phyloP scores from a whole-genome alignment of 2,113 vertebrate species.

The Pterocles orientalis region DNA sequence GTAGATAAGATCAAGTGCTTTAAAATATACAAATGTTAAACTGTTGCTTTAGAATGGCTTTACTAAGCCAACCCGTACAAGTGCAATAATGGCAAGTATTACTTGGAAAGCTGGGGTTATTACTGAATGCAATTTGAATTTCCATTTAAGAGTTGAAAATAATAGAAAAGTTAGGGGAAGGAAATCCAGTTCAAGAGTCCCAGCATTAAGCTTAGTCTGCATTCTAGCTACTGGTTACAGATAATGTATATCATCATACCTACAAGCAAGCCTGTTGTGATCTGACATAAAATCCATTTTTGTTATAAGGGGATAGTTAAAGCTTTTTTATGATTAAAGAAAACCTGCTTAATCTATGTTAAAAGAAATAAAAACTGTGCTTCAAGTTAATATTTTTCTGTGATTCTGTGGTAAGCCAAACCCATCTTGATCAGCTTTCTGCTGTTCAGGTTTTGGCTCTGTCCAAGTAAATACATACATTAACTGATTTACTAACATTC shows the following conservation, averaged over 20 bases:
- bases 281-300: background rate
- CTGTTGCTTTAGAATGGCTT: constrained; percentile 66
- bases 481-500: background rate
- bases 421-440: background rate
- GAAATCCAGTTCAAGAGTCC: background rate
- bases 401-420: constrained; percentile 54
- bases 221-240: constrained; percentile 51
- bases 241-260: constrained; percentile 25
- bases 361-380: constrained; percentile 65
- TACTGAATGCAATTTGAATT: constrained; percentile 31
- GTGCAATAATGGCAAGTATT: constrained; percentile 77
- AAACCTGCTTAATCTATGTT: constrained; percentile 45
- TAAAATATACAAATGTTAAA: constrained; percentile 67
- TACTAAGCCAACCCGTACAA: constrained; percentile 70
- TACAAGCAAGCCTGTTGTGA: constrained; percentile 36
- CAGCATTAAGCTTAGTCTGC: constrained; percentile 28
- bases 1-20: constrained; percentile 65
- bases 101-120: constrained; percentile 41
- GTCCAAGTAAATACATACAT: background rate
- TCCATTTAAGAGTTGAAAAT: background rate
- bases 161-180: background rate
- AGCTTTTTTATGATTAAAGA: constrained; percentile 29
- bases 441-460: constrained; percentile 27
- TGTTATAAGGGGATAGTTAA: constrained; percentile 65
- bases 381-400: constrained; percentile 58